Percentiles rank a stretch among this genome's conserved stretches.
Evolutionary conservation across 2,113 vertebrate species (phyloP).

Genomic region (Arizona elegans): DNA sequence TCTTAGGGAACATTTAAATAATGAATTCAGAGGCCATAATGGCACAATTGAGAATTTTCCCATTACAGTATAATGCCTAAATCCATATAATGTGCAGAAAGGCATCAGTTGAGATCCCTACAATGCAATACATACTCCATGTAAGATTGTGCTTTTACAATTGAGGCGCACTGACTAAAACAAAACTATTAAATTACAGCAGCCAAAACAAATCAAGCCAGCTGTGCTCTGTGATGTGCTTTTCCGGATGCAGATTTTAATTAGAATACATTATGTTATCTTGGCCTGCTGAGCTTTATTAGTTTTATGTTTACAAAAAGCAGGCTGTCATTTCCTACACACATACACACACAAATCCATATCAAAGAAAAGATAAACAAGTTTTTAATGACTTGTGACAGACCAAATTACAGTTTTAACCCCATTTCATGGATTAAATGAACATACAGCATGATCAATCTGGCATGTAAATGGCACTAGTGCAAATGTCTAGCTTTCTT

Average conservation of each 20-base stretch:
- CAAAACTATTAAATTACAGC: neutral
- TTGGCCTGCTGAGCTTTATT: constrained; percentile 16
- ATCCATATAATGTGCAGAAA: neutral
- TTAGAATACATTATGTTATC: constrained; percentile 26
- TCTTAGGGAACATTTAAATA: neutral
- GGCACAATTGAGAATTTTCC: neutral
- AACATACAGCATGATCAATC: neutral
- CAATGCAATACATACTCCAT: neutral
- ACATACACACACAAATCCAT: neutral
- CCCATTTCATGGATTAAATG: neutral
- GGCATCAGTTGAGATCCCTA: neutral
- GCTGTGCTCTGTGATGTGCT: neutral
- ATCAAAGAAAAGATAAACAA: neutral
- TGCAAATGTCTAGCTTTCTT: neutral
- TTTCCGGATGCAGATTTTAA: constrained; percentile 21
- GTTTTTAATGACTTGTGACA: neutral
- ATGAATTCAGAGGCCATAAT: neutral
- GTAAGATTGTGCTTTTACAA: neutral
- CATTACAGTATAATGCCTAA: neutral
- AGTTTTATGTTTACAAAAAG: neutral
- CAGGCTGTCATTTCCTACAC: neutral
- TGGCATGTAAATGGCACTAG: neutral
- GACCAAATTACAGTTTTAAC: neutral
- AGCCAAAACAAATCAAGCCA: neutral
- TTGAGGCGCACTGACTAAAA: neutral